Base-by-base conservation (phyloP, 2,797 vertebrate species). In the Anabacerthia variegaticeps region DNA sequence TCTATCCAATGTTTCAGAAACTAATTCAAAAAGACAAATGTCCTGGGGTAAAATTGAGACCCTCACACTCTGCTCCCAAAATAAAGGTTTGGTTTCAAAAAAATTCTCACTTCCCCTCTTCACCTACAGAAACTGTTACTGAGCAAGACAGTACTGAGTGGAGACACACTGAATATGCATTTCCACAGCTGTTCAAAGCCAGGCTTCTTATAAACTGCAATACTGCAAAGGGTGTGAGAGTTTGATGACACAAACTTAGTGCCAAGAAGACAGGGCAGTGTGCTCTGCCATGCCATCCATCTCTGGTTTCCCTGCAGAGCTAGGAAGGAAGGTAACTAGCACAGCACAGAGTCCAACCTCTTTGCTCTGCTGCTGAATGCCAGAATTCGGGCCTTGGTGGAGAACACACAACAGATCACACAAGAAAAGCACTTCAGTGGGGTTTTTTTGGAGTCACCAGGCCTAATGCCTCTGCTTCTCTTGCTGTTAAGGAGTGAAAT, bases 151-250 rank as follows among this genome's bases (percentile, higher is more conserved):
- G 28, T 9, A 44, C 3, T 27, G 8, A 82, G 14, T 58, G n/a
- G 75, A 43, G 12, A 66, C 4, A 27, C 5, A 30, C 7, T 32
- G 22, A 76, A 52, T 8, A 80, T 23, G 22, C 8, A 12, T 19
- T 61, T 41, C 58, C 20, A 76, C 14, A 83, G 51, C n/a, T 34
- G n/a, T 13, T 80, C 32, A 72, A 91, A 73, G 4, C 7, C 32
- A 81, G 59, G 20, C 17, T 73, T 54, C 27, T 44, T 26, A 11
- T 2, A 4, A 73, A 75, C 5, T 49, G 14, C 28, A 52, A 10
- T 8, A 56, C 2, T 4, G 8, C 44, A 67, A 7, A 0, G 58
- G 26, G 1, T 41, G 9, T 22, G 46, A 44, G 22, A n/a, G 30
- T 27, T 13, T 66, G 46, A 51, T 22, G 23, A 77, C 20, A 24